A percentile compares a stretch with the other conserved stretches of the same genome.
These are phyloP conservation scores for Aptenodytes forsteri DNA, from an alignment of 2,113 vertebrate species.

Conservation along the genomic window DNA sequence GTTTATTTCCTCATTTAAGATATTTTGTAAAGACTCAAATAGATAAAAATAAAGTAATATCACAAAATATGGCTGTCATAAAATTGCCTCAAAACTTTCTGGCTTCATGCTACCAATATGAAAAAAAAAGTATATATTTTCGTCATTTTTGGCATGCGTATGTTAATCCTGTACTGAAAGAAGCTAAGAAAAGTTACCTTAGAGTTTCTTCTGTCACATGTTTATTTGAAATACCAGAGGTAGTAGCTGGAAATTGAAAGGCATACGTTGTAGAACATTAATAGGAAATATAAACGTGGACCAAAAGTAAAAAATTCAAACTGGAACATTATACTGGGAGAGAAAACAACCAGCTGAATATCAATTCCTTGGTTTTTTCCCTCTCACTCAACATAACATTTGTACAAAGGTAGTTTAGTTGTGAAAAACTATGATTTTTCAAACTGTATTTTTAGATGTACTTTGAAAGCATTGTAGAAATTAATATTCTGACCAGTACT, in stretches of 20 bases:
- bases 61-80: neutral
- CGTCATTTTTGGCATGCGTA: neutral
- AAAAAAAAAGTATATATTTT: neutral
- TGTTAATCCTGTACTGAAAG: neutral
- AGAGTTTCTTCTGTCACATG: neutral
- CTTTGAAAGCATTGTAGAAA: neutral
- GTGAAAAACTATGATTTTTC: neutral
- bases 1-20: slow-evolving; percentile 11
- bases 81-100: neutral
- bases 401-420: neutral
- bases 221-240: neutral
- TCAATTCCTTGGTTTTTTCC: neutral
- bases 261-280: neutral
- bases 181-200: neutral
- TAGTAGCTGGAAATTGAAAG: neutral
- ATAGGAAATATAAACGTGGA: neutral
- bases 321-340: neutral
- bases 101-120: neutral
- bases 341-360: neutral
- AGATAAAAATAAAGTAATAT: neutral
- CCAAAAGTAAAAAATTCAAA: neutral
- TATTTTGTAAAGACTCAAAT: neutral
- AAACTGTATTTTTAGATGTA: neutral
- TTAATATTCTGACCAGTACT: neutral
- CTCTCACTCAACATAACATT: neutral